Evolutionary conservation across 2,888 invertebrate genomes (phyloP).

Genomic region (Hololepta plana): DNA sequence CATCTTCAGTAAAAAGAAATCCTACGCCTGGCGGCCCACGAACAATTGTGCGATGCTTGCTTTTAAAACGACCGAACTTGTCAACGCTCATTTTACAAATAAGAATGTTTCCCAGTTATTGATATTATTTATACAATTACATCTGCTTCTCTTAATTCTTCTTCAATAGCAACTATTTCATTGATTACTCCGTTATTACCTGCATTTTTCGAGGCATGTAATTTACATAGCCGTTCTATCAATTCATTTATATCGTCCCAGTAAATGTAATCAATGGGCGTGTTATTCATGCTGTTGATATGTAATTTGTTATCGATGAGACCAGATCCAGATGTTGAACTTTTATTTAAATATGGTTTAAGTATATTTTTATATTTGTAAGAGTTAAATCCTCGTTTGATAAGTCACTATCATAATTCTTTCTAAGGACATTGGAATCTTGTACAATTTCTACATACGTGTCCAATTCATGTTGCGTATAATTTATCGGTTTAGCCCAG

Average conservation of each 20-base stretch:
- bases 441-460: neutral
- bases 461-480: too few species aligned
- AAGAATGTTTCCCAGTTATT: too few species aligned
- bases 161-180: slow-evolving; percentile 1
- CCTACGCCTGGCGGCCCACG: neutral
- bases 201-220: neutral
- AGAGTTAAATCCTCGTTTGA: too few species aligned
- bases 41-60: neutral
- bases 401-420: too few species aligned
- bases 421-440: slow-evolving; percentile 1
- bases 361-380: slow-evolving; percentile 1
- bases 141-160: neutral
- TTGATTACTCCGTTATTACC: too few species aligned
- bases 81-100: neutral
- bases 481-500: too few species aligned
- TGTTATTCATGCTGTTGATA: neutral
- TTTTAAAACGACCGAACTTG: neutral
- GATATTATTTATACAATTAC: too few species aligned
- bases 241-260: slow-evolving; percentile 3
- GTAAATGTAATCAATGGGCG: slow-evolving; percentile 2
- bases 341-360: slow-evolving; percentile 1
- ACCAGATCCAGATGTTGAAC: too few species aligned
- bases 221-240: neutral
- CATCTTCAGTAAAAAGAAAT: too few species aligned
- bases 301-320: too few species aligned